Evolutionary conservation across 2,888 invertebrate genomes (phyloP).

Genomic region (Stenolophus ochropezus): DNA sequence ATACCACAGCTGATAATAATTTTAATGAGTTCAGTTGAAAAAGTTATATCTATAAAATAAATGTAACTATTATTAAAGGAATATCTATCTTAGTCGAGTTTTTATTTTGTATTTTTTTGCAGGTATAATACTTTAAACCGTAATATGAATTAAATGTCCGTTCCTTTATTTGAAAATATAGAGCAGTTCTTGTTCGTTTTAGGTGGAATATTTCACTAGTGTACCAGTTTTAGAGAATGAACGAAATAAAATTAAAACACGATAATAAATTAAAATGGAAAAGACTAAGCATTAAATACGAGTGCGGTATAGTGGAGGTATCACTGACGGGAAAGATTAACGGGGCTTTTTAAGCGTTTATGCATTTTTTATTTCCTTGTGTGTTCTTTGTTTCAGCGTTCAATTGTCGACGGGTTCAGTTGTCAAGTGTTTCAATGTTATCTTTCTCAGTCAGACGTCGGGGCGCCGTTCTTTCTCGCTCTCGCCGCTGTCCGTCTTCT

Average conservation of each 20-base stretch:
- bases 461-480: conserved; percentile 24
- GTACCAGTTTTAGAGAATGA: conserved; percentile 6
- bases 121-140: background rate
- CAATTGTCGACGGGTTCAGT: conserved; percentile 45
- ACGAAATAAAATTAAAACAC: conserved; percentile 20
- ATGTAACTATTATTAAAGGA: too few relatives aligned
- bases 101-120: background rate
- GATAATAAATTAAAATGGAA: conserved; percentile 33
- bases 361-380: conserved; percentile 45
- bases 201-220: background rate
- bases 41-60: too few relatives aligned
- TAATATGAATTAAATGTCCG: background rate
- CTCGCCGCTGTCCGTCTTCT: background rate
- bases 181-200: background rate
- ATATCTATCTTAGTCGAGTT: too few relatives aligned
- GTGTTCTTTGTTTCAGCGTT: conserved; percentile 35
- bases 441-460: conserved; percentile 35
- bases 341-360: conserved; percentile 38
- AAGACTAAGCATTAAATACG: conserved; percentile 36
- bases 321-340: conserved; percentile 28
- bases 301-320: conserved; percentile 8
- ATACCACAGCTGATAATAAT: too few relatives aligned
- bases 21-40: too few relatives aligned
- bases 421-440: conserved; percentile 43
- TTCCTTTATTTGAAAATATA: conserved; percentile 5